A percentile compares a stretch with the other conserved stretches of the same genome.
Conservation (phyloP, 2,113 vertebrate genomes). For the Catagonus wagneri region DNA sequence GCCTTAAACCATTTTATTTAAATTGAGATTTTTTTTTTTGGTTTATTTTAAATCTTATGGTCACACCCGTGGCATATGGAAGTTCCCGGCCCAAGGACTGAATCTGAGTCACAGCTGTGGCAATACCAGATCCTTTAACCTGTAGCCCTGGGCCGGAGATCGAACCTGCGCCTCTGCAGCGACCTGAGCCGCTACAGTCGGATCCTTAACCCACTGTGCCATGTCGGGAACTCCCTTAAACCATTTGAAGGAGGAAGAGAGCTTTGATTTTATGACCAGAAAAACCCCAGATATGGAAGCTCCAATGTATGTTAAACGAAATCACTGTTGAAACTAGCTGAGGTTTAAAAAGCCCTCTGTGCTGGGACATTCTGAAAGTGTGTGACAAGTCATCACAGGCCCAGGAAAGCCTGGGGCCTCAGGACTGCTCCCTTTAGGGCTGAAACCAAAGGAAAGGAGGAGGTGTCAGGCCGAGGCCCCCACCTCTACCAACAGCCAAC, state of each 20-base stretch:
- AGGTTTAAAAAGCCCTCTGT: background rate
- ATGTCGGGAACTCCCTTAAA: background rate
- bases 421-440: background rate
- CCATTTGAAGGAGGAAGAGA: conserved; percentile 36
- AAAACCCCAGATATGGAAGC: background rate
- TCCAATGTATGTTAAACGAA: background rate
- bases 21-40: too few species aligned
- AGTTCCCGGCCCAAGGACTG: too few species aligned
- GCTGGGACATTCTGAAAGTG: background rate
- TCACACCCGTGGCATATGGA: too few species aligned
- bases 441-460: background rate
- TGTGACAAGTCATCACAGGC: background rate
- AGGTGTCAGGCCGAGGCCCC: background rate
- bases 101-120: too few species aligned
- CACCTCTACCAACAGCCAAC: background rate
- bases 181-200: too few species aligned
- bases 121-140: too few species aligned
- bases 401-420: background rate
- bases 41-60: too few species aligned
- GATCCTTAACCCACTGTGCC: too few species aligned
- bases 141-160: too few species aligned
- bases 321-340: background rate
- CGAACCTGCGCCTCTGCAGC: too few species aligned
- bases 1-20: too few species aligned
- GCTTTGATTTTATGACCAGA: conserved; percentile 40